phyloP scores from a whole-genome alignment of 2,797 vertebrate genomes.

The Centropyge bicolor region DNA sequence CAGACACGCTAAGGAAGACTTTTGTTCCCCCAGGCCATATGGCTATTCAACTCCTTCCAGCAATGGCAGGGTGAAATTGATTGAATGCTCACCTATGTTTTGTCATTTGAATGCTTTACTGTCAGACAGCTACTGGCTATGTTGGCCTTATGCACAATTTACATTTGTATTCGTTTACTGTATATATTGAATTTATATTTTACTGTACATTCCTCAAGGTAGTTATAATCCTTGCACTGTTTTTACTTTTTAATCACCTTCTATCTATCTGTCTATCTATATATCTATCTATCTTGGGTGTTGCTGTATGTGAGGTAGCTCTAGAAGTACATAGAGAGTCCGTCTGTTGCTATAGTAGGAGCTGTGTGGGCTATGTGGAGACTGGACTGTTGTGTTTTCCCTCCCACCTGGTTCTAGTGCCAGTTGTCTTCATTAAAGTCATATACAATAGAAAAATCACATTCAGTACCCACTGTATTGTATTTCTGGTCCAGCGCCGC shows the following conservation, averaged over 20 bases:
- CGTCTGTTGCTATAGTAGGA: background rate
- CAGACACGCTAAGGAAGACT: background rate
- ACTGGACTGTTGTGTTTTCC: constrained; percentile 9
- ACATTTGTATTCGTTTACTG: too few species aligned
- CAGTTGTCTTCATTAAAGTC: constrained; percentile 23
- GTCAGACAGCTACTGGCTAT: background rate
- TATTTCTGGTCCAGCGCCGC: constrained; percentile 24
- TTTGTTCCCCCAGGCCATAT: background rate
- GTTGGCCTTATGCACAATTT: background rate
- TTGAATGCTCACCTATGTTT: background rate
- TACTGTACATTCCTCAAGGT: background rate
- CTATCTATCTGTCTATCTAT: background rate
- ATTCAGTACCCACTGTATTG: constrained; percentile 17
- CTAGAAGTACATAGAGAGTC: background rate
- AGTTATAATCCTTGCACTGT: background rate
- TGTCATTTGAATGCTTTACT: background rate
- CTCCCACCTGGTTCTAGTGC: background rate
- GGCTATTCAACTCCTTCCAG: background rate
- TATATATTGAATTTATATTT: background rate
- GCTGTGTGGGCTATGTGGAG: background rate
- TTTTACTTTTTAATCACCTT: background rate
- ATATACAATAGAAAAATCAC: constrained; percentile 21
- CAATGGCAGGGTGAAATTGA: background rate
- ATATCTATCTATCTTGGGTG: background rate
- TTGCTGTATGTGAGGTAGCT: background rate